phyloP scores from a whole-genome alignment of 2,113 vertebrate genomes.

The Centropus bengalensis region DNA sequence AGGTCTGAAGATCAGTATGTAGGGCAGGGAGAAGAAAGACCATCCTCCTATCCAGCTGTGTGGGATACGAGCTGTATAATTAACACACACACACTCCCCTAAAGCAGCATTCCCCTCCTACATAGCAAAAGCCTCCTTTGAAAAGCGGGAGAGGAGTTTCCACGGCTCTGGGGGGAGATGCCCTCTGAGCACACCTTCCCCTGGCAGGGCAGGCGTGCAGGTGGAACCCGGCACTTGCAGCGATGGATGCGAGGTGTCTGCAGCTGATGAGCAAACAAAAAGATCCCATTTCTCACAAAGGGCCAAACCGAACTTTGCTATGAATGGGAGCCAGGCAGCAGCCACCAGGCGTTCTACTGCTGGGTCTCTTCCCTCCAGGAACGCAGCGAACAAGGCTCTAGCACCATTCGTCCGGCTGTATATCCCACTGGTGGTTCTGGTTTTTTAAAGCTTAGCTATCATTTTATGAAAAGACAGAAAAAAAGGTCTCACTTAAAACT shows the following conservation, averaged over 20 bases:
- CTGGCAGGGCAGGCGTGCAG: neutral
- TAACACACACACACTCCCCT: neutral
- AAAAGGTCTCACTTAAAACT: neutral
- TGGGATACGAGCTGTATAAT: neutral
- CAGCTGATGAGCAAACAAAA: accelerated
- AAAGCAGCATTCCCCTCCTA: neutral
- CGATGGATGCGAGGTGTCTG: accelerated
- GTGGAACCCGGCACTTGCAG: neutral
- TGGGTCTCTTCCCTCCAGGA: neutral
- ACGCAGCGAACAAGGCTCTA: neutral
- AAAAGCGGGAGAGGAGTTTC: neutral
- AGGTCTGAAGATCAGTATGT: slow-evolving; percentile 6
- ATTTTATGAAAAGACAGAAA: neutral
- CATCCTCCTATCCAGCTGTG: neutral
- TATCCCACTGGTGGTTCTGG: neutral
- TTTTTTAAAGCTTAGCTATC: neutral
- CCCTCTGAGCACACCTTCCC: neutral
- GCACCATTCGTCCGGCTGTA: neutral
- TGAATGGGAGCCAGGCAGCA: neutral
- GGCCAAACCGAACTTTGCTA: neutral
- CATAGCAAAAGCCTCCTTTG: accelerated
- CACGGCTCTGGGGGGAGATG: neutral
- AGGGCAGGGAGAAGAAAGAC: slow-evolving; percentile 32
- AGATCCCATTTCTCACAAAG: neutral
- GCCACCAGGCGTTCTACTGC: neutral